Evolutionary conservation across 2,113 vertebrate species (phyloP).

Genomic region (Jaculus jaculus): DNA sequence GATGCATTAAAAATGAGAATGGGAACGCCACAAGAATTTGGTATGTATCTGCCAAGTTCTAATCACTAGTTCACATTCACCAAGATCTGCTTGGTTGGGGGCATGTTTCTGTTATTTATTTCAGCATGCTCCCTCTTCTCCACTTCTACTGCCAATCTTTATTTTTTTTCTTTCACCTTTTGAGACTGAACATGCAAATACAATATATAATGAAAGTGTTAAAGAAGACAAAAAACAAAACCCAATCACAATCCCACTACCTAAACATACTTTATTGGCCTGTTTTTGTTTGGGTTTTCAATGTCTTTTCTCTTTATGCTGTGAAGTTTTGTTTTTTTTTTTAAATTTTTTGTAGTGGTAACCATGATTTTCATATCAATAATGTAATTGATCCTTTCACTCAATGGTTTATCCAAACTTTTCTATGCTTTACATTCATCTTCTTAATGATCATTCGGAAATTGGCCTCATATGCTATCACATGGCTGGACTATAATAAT

Average conservation of each 20-base stretch:
- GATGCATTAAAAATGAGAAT: slow-evolving; percentile 84
- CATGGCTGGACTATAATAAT: slow-evolving; percentile 46
- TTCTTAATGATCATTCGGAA: slow-evolving; percentile 60
- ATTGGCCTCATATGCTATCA: slow-evolving; percentile 34
- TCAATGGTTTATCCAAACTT: slow-evolving; percentile 59
- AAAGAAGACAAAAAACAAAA: background rate
- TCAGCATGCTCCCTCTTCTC: background rate
- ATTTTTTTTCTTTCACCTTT: background rate
- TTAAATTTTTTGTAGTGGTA: slow-evolving; percentile 4
- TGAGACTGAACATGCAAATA: background rate
- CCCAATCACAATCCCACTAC: background rate
- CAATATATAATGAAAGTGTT: background rate
- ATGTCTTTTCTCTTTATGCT: background rate
- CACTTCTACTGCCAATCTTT: background rate
- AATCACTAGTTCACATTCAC: background rate
- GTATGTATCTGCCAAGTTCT: slow-evolving; percentile 80
- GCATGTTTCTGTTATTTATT: background rate
- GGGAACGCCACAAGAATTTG: slow-evolving; percentile 84
- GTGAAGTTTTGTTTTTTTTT: background rate
- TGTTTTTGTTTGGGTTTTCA: background rate
- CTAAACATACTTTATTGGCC: background rate
- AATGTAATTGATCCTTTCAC: slow-evolving; percentile 54
- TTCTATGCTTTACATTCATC: slow-evolving; percentile 55
- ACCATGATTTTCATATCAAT: slow-evolving; percentile 18
- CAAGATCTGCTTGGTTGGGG: background rate